Evolutionary conservation across 2,888 invertebrate species (phyloP).

Genomic region (Agapostemon virescens): DNA sequence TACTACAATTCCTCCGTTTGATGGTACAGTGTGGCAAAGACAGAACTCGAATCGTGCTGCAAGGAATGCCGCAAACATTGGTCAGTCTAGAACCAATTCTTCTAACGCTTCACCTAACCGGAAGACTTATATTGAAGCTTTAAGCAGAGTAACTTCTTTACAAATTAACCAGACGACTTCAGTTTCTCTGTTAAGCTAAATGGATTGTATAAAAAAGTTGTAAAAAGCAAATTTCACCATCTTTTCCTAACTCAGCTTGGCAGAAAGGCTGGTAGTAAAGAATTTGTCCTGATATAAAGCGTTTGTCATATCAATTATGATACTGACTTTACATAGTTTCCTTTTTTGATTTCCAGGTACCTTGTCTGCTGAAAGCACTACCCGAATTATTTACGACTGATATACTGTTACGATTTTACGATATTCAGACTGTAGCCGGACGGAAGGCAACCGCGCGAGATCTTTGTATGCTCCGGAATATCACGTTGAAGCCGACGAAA

Average conservation of each 20-base stretch:
- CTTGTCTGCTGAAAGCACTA: conserved; percentile 89
- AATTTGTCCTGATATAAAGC: background rate
- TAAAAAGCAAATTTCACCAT: too few relatives aligned
- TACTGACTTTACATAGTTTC: too few relatives aligned
- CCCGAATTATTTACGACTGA: conserved; percentile 89
- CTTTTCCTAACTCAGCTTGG: too few relatives aligned
- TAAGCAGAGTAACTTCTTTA: too few relatives aligned
- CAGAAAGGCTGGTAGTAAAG: too few relatives aligned
- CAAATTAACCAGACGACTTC: too few relatives aligned
- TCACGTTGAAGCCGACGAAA: conserved; percentile 85
- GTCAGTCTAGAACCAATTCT: conserved; percentile 71
- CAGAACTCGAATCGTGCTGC: conserved; percentile 86
- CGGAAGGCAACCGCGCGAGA: conserved; percentile 93
- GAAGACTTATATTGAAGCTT: background rate
- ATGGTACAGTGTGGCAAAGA: conserved; percentile 90
- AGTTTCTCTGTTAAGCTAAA: background rate
- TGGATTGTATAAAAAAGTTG: too few relatives aligned
- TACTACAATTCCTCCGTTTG: conserved; percentile 88
- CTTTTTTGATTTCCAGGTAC: conserved; percentile 80
- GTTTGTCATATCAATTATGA: background rate
- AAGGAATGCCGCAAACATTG: conserved; percentile 88
- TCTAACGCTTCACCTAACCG: background rate
- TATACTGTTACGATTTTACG: conserved; percentile 89
- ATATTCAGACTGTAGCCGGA: conserved; percentile 88
- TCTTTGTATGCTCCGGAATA: conserved; percentile 91